Percentiles rank a stretch among this genome's conserved stretches.
phyloP scores from a whole-genome alignment of 2,888 invertebrate genomes.

The Lydus trimaculatus region DNA sequence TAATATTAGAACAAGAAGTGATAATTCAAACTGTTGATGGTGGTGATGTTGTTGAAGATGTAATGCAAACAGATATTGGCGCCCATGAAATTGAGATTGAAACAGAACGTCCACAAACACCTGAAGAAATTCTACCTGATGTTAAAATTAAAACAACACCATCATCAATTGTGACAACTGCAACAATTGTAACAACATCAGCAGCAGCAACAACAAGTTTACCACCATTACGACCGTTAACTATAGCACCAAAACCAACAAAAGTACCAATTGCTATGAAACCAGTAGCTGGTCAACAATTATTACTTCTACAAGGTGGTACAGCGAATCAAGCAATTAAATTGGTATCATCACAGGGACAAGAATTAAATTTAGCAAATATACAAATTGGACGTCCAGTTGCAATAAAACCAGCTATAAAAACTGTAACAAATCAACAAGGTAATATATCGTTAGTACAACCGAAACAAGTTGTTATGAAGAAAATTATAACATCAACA shows the following conservation, averaged over 20 bases:
- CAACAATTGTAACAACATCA: background rate
- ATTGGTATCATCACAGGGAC: conserved; percentile 55
- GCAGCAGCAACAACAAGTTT: conserved; percentile 30
- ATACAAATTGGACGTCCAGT: conserved; percentile 53
- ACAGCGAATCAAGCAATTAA: conserved; percentile 56
- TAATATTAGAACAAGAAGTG: conserved; percentile 41
- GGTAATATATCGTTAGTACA: conserved; percentile 45
- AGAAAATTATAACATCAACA: conserved; percentile 47
- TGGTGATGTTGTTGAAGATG: conserved; percentile 49
- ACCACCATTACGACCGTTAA: conserved; percentile 53
- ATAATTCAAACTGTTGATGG: conserved; percentile 43
- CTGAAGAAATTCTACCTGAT: conserved; percentile 51
- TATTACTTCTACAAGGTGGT: conserved; percentile 61
- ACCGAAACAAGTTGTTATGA: conserved; percentile 57
- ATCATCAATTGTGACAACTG: background rate
- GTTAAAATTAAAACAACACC: conserved; percentile 39
- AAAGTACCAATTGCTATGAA: conserved; percentile 56
- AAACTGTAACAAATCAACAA: conserved; percentile 43
- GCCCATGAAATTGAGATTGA: conserved; percentile 55
- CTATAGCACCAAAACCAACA: conserved; percentile 54
- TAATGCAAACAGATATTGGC: conserved; percentile 51
- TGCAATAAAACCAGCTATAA: conserved; percentile 53
- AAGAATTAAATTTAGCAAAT: conserved; percentile 56
- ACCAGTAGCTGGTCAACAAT: conserved; percentile 58
- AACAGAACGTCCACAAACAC: conserved; percentile 47